A percentile compares a stretch with the other conserved stretches of the same genome.
These are phyloP conservation scores for Chunga burmeisteri DNA, from an alignment of 2,113 vertebrate genomes.

Conservation along the genomic window DNA sequence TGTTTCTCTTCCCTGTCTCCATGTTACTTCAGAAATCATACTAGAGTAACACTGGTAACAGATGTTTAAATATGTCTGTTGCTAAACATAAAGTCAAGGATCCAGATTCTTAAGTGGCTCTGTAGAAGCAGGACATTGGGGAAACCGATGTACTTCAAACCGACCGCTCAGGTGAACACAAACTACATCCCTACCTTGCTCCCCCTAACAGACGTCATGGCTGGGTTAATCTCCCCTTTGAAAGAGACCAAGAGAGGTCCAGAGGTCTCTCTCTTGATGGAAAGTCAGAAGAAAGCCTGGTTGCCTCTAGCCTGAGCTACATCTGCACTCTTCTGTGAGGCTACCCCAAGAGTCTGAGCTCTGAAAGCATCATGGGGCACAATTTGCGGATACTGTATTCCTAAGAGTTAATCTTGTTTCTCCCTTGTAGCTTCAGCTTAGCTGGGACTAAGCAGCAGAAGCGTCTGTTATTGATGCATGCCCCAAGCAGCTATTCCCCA, in stretches of 20 bases:
- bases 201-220: neutral
- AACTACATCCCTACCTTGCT: neutral
- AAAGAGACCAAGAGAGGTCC: neutral
- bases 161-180: neutral
- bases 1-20: neutral
- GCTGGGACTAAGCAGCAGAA: neutral
- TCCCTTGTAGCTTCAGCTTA: neutral
- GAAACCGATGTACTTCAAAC: neutral
- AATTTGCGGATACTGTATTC: neutral
- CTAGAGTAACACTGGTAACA: neutral
- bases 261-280: neutral
- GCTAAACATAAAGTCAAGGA: neutral
- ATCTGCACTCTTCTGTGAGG: neutral
- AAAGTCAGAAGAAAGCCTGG: neutral
- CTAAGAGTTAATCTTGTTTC: neutral
- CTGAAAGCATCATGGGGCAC: neutral
- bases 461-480: neutral
- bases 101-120: neutral
- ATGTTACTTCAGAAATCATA: neutral
- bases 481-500: rapidly evolving
- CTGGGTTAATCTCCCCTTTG: neutral
- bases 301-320: neutral
- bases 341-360: neutral
- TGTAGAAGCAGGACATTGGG: neutral
- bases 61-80: neutral